A percentile compares a stretch with the other conserved stretches of the same genome.
Conservation (phyloP, 2,888 invertebrate genomes). For the Dendrolimus pini region DNA sequence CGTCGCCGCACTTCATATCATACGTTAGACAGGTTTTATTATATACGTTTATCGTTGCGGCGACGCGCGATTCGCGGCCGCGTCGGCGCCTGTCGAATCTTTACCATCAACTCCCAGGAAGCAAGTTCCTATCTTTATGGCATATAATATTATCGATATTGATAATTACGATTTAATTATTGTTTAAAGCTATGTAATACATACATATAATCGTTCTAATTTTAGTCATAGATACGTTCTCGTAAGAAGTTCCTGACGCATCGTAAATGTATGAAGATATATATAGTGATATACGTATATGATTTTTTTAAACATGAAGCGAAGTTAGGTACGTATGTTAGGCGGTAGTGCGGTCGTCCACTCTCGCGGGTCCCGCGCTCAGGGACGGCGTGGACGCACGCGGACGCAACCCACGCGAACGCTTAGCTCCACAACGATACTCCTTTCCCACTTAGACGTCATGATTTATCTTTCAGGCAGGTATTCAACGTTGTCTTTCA, state of each 20-base stretch:
- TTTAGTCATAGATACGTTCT: constrained; percentile 77
- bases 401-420: not conserved
- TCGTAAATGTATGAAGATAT: constrained; percentile 77
- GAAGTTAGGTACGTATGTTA: constrained; percentile 75
- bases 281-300: constrained; percentile 76
- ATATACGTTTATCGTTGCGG: constrained; percentile 72
- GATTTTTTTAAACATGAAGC: constrained; percentile 74
- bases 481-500: constrained; percentile 22
- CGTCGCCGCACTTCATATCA: constrained; percentile 69
- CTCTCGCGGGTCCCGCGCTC: constrained; percentile 52
- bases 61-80: constrained; percentile 57
- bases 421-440: constrained; percentile 2
- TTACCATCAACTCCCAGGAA: constrained; percentile 76
- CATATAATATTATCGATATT: constrained; percentile 79
- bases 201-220: constrained; percentile 78
- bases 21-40: constrained; percentile 76
- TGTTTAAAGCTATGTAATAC: constrained; percentile 79
- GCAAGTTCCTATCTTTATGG: constrained; percentile 79
- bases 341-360: constrained; percentile 74
- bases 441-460: constrained; percentile 7
- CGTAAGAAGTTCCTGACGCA: constrained; percentile 78
- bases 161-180: constrained; percentile 78
- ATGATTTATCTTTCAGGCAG: constrained; percentile 22
- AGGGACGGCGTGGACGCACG: constrained; percentile 13
- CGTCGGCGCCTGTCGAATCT: constrained; percentile 55